Conservation (phyloP, 2,113 vertebrate genomes). For the Phalacrocorax carbo region DNA sequence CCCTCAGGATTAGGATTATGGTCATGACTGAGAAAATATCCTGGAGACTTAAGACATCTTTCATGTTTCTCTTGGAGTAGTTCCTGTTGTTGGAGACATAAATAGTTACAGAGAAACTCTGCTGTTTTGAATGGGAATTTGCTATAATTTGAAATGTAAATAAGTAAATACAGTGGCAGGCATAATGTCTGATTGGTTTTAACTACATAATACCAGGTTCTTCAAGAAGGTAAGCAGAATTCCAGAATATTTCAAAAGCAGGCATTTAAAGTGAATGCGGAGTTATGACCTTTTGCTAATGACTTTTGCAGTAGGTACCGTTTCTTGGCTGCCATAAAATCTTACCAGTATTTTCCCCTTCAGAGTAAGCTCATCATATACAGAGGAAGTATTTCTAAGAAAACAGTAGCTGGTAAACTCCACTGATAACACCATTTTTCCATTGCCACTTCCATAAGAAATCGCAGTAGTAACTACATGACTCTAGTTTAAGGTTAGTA, state of each 20-base stretch:
- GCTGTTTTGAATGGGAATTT: neutral
- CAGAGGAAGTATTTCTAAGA: neutral
- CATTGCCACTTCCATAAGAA: neutral
- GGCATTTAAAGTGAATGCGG: neutral
- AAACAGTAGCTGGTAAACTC: neutral
- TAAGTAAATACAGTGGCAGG: neutral
- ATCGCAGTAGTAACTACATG: neutral
- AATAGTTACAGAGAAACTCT: neutral
- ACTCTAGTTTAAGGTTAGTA: neutral
- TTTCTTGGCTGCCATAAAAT: neutral
- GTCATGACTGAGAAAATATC: neutral
- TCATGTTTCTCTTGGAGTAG: neutral
- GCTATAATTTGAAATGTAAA: neutral
- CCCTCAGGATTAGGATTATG: neutral
- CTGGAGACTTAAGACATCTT: neutral
- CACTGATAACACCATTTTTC: neutral
- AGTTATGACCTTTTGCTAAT: neutral
- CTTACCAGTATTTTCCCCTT: neutral
- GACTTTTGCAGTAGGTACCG: neutral
- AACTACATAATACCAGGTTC: neutral
- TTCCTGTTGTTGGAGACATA: neutral
- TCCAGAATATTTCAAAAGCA: neutral
- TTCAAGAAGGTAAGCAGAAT: neutral
- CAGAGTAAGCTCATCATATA: neutral
- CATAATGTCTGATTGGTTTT: neutral